Base-by-base conservation (phyloP, 2,113 vertebrate species). In the Calidris pugnax region DNA sequence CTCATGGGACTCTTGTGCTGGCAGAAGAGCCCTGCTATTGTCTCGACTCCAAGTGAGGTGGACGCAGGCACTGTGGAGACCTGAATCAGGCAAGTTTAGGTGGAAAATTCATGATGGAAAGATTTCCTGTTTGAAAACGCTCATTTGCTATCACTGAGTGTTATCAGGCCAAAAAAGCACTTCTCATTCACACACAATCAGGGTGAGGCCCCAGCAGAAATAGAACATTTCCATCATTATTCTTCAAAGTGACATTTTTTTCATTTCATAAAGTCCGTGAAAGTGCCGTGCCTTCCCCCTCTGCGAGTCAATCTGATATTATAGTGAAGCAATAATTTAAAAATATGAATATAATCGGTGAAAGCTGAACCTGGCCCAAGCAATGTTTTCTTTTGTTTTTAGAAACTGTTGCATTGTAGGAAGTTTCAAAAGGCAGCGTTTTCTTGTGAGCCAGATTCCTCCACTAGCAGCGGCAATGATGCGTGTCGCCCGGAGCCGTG, bases 361-460 rank as follows among this genome's bases (percentile, higher is more conserved):
- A 78, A 62, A 77, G 27, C 47, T 83, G 72, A 67, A 37, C 21
- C 51, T 67, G 64, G 35, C 17, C 45, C 83, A 90, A 82, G 47
- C 47, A 62, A 37, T 73, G 66, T 83, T 90, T 82, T 82, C 28
- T 71, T 86, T 77, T 82, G 92, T 55, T 90, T 82, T 55, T 87
- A 67, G 83, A 87, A 94, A 87, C 64, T 0, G 1, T 67, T 78
- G 66, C 27, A 30, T 37, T 55, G 39, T 43, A 87, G 71, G 51
- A 72, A 48, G 64, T 45, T 78, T 53, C 64, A 72, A 87, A 59
- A 41, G 0, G 0, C 57, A 22, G 3, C 5, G 4, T 55, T 77
- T 59, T 48, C n/a, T 66, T 67, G 18, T 48, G 39, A 67, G 72
- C 35, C 66, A 78, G 26, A 62, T 78, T 72, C 23, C 35, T 78